Evolutionary conservation across 1,140 invertebrate genomes (phyloP), one percentile per base, ranked within the genome.

Genomic region (Scaptodrosophila lebanonensis): DNA sequence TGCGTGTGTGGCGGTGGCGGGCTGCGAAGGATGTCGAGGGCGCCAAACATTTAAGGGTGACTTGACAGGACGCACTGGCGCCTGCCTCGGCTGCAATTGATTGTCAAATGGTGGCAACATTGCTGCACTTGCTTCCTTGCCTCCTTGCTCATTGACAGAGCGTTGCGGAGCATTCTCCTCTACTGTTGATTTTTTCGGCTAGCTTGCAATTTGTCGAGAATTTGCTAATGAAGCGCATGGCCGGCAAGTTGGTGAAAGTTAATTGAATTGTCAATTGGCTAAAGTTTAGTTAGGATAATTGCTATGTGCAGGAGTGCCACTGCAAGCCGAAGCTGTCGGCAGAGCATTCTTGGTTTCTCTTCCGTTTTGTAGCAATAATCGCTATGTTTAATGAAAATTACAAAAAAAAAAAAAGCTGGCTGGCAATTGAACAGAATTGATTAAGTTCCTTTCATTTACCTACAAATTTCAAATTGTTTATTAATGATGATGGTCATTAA

Each of bases 261-360:
- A 77, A 77, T 77, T 77, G 72, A 77, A 77, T 73, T 79, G 68
- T 79, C 72, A 79, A 77, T 79, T 79, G 73, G 59, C 52, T 47
- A 59, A 56, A 38, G 76, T 57, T 62, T 62, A 51, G 38, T 42
- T 52, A 48, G 40, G 68, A 73, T 77, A 79, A 77, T 77, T 77
- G 72, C 50, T 54, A 51, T 57, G 62, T 53, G 40, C 50, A n/a
- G n/a, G n/a, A n/a, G n/a, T n/a, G n/a, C n/a, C n/a, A n/a, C n/a
- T n/a, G n/a, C n/a, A n/a, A n/a, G n/a, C n/a, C n/a, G n/a, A n/a
- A n/a, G n/a, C n/a, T n/a, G n/a, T n/a, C n/a, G n/a, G n/a, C n/a
- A n/a, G n/a, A n/a, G n/a, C n/a, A n/a, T n/a, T n/a, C n/a, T n/a
- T n/a, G n/a, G n/a, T n/a, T n/a, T n/a, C n/a, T n/a, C n/a, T n/a